Evolutionary conservation across 2,888 invertebrate species (phyloP).

Genomic region (Monoplex corrugatus): DNA sequence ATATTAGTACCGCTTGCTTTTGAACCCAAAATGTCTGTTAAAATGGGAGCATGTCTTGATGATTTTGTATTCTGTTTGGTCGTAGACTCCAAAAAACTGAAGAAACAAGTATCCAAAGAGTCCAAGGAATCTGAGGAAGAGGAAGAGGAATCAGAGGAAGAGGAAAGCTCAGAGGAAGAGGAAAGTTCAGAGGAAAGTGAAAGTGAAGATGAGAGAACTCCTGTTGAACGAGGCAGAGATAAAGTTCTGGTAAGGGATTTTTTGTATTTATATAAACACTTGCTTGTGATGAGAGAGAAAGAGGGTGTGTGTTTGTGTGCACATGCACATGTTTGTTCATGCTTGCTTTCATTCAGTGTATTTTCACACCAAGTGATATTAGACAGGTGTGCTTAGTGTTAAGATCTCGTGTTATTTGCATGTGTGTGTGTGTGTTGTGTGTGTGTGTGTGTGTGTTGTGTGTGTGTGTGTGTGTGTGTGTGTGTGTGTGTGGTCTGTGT

Average conservation of each 20-base stretch:
- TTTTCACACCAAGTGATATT: too few species aligned
- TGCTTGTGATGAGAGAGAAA: neutral
- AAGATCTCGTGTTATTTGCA: too few species aligned
- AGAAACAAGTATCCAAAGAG: constrained; percentile 81
- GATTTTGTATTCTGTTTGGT: too few species aligned
- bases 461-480: neutral
- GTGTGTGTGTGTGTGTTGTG: neutral
- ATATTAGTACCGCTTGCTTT: too few species aligned
- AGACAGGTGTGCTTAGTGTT: too few species aligned
- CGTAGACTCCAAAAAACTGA: constrained; percentile 25
- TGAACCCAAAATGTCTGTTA: too few species aligned
- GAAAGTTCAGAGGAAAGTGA: constrained; percentile 77
- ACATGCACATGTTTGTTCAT: neutral
- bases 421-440: neutral
- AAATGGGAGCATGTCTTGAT: too few species aligned
- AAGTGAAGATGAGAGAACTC: constrained; percentile 76
- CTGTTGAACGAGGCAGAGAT: constrained; percentile 80
- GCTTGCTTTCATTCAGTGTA: neutral
- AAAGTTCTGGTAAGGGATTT: constrained; percentile 72
- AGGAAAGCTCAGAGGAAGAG: constrained; percentile 74
- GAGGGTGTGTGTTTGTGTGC: neutral
- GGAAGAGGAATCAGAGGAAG: constrained; percentile 77
- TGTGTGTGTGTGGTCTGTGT: constrained; percentile 8
- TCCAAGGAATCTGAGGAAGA: constrained; percentile 83
- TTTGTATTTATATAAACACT: neutral